These are phyloP conservation scores for Ypsolopha scabrella DNA, from an alignment of 2,888 invertebrate species.

Conservation along the genomic window DNA sequence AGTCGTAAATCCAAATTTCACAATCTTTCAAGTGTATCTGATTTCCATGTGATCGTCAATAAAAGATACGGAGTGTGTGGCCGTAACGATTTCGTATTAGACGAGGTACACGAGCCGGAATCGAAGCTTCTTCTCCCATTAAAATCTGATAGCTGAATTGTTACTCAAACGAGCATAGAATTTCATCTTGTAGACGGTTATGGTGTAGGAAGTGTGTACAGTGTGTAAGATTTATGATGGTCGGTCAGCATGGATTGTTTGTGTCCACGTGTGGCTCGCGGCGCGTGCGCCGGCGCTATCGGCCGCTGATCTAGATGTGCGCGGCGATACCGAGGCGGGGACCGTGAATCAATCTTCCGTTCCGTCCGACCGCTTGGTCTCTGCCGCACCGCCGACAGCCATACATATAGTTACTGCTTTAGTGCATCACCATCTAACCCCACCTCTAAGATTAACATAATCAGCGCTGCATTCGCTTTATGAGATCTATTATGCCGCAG, in stretches of 20 bases:
- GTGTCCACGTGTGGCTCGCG: constrained; percentile 22
- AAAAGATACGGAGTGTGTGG: not conserved
- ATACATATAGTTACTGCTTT: no score
- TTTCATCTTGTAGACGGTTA: constrained; percentile 29
- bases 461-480: no score
- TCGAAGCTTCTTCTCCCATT: not conserved
- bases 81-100: not conserved
- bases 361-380: constrained; percentile 18
- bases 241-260: constrained; percentile 31
- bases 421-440: no score
- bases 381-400: no score
- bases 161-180: constrained; percentile 49
- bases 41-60: not conserved
- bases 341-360: constrained; percentile 62
- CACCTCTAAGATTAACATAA: no score
- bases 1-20: not conserved
- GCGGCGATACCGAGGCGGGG: constrained; percentile 37
- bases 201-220: constrained; percentile 23
- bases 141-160: not conserved
- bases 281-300: constrained; percentile 34
- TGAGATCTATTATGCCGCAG: no score
- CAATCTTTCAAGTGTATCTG: not conserved
- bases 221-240: constrained; percentile 50
- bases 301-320: constrained; percentile 39
- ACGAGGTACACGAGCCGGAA: not conserved